A percentile compares a stretch with the other conserved stretches of the same genome.
These are phyloP conservation scores for Nerophis ophidion DNA, from an alignment of 2,113 vertebrate species.

Conservation along the genomic window DNA sequence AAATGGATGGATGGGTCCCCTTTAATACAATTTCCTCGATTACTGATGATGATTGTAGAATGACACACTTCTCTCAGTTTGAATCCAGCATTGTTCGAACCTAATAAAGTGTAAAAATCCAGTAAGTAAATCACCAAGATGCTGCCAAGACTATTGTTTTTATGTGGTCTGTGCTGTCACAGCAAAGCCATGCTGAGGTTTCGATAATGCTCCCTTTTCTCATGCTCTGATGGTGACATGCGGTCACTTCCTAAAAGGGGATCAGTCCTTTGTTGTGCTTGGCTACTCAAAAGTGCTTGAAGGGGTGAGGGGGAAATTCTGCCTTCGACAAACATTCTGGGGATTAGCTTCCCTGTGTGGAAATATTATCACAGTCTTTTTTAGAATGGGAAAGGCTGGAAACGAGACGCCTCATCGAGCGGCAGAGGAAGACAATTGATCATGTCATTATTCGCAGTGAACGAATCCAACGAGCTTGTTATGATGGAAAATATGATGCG, in stretches of 20 bases:
- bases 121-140: slow-evolving; percentile 5
- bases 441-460: slow-evolving; percentile 6
- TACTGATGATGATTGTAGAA: not conserved
- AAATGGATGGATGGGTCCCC: no score
- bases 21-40: no score
- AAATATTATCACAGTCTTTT: slow-evolving; percentile 39
- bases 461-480: slow-evolving; percentile 14
- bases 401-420: not conserved
- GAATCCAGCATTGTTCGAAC: not conserved
- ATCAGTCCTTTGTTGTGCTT: slow-evolving; percentile 48
- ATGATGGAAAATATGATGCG: slow-evolving; percentile 21
- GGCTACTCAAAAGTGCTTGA: slow-evolving; percentile 17
- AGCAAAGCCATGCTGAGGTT: slow-evolving; percentile 40
- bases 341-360: slow-evolving; percentile 23
- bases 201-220: slow-evolving; percentile 33
- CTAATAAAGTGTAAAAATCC: not conserved
- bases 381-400: not conserved
- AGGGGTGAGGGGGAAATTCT: slow-evolving; percentile 19
- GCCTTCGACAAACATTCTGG: slow-evolving; percentile 27
- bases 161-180: slow-evolving; percentile 19
- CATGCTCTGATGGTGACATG: slow-evolving; percentile 45
- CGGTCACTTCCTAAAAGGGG: slow-evolving; percentile 40
- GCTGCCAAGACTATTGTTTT: slow-evolving; percentile 42
- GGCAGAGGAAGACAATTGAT: slow-evolving; percentile 7
- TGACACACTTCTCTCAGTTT: not conserved